Base-by-base conservation (phyloP, 2,888 invertebrate genomes). In the Clivina fossor region DNA sequence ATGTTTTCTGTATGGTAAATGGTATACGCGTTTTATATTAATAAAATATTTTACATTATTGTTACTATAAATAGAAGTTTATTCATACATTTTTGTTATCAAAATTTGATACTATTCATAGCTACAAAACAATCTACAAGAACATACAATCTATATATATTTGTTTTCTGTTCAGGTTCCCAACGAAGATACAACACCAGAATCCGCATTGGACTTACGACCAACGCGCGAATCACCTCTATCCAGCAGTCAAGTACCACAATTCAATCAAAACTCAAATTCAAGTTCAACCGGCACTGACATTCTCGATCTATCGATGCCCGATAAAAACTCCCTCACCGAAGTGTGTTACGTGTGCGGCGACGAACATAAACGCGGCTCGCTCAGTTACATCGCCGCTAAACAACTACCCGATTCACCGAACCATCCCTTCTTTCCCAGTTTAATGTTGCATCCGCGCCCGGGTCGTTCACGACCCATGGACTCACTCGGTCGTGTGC, bases 331-430 rank as follows among this genome's bases (percentile, higher is more conserved):
- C 77, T 88, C 91, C 9, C 84, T 88, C 64, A 91, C 90, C 16
- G 91, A 92, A 75, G 91, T 92, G 48, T 91, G 90, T 74, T 93
- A 92, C 74, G 88, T 92, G 11, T 93, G 93, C 74, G 93, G 93
- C 15, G 91, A 91, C 71, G 91, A 92, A 74, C 89, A 87, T 73
- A 83, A 86, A 63, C 82, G 90, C 55, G 91, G 91, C 61, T 88
- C 90, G 61, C 80, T 92, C 20, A 83, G 83, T 68, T 87, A 88
- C 64, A 78, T 84, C 46, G 79, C 79, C 56, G 79, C 81, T 18
- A 82, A 81, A 65, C 80, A 78, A 62, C 68, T 77, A 63, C 71
- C 74, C 54, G 74, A 74, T 44, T 73, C 74, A 50, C 68, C 68
- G 3, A 68, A 80, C 76, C 77, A 80, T 64, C 81, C 87, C 51